Percentiles rank a stretch among this genome's conserved stretches.
These are phyloP conservation scores for Phenganax marumi DNA, from an alignment of 92 coral and sea anemone species.

Conservation along the genomic window DNA sequence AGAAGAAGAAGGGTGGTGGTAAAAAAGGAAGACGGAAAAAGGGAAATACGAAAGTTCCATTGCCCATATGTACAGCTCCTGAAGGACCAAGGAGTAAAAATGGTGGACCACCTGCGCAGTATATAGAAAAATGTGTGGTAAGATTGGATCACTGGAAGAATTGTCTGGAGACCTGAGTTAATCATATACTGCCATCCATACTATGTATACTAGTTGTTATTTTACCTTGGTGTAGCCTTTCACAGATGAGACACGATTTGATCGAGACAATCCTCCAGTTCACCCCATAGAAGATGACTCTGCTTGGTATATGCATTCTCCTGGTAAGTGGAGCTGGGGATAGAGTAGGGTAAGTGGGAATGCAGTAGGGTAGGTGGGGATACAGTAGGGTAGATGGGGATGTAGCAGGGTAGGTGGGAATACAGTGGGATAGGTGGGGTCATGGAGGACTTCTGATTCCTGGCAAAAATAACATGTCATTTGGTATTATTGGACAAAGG, in stretches of 20 bases:
- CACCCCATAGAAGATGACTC: slow-evolving; percentile 99
- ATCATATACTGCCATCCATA: neutral
- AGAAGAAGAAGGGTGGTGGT: slow-evolving; percentile 89
- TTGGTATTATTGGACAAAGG: neutral
- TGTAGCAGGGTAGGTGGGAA: too few relatives aligned
- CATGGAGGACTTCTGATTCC: too few relatives aligned
- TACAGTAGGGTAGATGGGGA: too few relatives aligned
- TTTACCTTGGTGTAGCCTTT: slow-evolving; percentile 67
- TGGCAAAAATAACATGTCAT: too few relatives aligned
- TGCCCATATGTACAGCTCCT: slow-evolving; percentile 99
- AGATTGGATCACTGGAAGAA: slow-evolving; percentile 26
- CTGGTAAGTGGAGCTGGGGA: slow-evolving; percentile 58
- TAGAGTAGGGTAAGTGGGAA: neutral
- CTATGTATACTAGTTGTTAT: neutral
- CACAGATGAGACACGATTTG: slow-evolving; percentile 90
- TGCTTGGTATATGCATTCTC: slow-evolving; percentile 92
- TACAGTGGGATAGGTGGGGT: too few relatives aligned
- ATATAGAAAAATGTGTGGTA: slow-evolving; percentile 90
- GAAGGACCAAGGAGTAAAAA: slow-evolving; percentile 91
- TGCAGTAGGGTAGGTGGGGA: neutral
- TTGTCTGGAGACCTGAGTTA: neutral
- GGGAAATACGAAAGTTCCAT: slow-evolving; percentile 97
- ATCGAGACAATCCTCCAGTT: slow-evolving; percentile 84
- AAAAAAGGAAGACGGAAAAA: slow-evolving; percentile 94
- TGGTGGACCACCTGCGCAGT: slow-evolving; percentile 92